Percentiles rank a stretch among this genome's conserved stretches.
Evolutionary conservation across 2,888 invertebrate species (phyloP).

Genomic region (Caenorhabditis panamensis): DNA sequence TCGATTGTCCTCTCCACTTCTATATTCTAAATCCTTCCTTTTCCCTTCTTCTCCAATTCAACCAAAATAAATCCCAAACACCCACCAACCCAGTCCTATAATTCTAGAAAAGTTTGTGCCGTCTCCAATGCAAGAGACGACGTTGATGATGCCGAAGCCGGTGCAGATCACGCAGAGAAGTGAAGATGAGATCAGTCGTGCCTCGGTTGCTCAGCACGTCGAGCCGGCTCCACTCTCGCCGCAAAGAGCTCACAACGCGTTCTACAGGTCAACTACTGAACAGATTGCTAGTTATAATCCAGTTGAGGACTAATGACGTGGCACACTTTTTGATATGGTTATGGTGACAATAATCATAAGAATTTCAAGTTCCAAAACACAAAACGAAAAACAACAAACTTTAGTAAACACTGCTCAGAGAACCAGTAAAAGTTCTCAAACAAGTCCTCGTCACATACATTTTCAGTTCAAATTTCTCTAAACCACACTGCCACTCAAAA

Average conservation of each 20-base stretch:
- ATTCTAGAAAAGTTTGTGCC: constrained; percentile 79
- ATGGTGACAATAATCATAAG: too few relatives aligned
- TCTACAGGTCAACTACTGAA: constrained; percentile 80
- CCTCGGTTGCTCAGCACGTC: constrained; percentile 67
- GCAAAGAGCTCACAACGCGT: constrained; percentile 79
- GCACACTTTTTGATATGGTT: constrained; percentile 10
- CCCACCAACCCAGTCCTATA: too few relatives aligned
- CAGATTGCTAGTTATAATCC: constrained; percentile 80
- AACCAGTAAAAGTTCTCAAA: constrained; percentile 8
- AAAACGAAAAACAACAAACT: not conserved
- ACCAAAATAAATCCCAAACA: constrained; percentile 1
- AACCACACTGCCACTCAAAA: constrained; percentile 1
- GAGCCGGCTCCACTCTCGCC: constrained; percentile 71
- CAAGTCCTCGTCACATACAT: not conserved
- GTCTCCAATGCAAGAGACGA: constrained; percentile 78
- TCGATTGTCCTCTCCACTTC: not conserved
- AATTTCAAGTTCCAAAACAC: constrained; percentile 15
- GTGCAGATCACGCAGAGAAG: constrained; percentile 71
- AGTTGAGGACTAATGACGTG: constrained; percentile 65
- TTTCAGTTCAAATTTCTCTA: constrained; percentile 21
- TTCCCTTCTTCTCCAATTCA: constrained; percentile 5
- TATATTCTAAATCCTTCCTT: constrained; percentile 10
- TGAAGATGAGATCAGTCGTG: constrained; percentile 75
- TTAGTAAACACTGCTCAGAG: not conserved
- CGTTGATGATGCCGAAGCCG: constrained; percentile 74